Base-by-base conservation (phyloP, 2,797 vertebrate genomes). In the Spheniscus humboldti region DNA sequence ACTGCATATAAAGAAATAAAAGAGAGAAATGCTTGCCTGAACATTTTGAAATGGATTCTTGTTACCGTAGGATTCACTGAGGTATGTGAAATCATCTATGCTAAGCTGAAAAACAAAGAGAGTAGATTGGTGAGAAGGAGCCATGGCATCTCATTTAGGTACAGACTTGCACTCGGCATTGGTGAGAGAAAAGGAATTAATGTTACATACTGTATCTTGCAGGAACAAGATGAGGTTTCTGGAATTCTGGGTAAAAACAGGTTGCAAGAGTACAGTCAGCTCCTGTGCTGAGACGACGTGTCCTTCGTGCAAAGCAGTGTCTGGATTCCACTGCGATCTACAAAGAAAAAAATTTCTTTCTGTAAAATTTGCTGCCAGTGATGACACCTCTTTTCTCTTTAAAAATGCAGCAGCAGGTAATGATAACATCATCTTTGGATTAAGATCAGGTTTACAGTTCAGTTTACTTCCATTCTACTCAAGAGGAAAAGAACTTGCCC, bases 61-160 rank as follows among this genome's bases (percentile, higher is more conserved):
- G 92, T 92, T 94, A 96, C 64, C 69, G 69, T 78, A 94, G 80
- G 57, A 69, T 95, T 96, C 95, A 60, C 88, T 94, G 72, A 97
- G 80, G 92, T 88, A 94, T 9, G 94, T 97, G 94, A 97, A 97
- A 90, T 97, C 97, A 39, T 98, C 97, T 89, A 97, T 14, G 55
- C 98, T 98, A 83, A 98, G 97, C 98, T 98, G 96, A 76, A 97
- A 98, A 97, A 94, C 50, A 96, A 89, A 92, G 89, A 87, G 3
- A 94, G 57, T 23, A 86, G 41, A 37, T 20, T 86, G 89, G 62
- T 97, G 79, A 89, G 91, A 77, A 93, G 69, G 43, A 85, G 39
- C 16, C 41, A 50, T 2, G 5, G 78, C 55, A 80, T 52, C 55
- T 80, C 68, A 57, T 52, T 85, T 91, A 90, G 60, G 60, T 35